Percentiles rank a stretch among this genome's conserved stretches.
Conservation (phyloP, 2,113 vertebrate genomes). For the Phodopus roborovskii region DNA sequence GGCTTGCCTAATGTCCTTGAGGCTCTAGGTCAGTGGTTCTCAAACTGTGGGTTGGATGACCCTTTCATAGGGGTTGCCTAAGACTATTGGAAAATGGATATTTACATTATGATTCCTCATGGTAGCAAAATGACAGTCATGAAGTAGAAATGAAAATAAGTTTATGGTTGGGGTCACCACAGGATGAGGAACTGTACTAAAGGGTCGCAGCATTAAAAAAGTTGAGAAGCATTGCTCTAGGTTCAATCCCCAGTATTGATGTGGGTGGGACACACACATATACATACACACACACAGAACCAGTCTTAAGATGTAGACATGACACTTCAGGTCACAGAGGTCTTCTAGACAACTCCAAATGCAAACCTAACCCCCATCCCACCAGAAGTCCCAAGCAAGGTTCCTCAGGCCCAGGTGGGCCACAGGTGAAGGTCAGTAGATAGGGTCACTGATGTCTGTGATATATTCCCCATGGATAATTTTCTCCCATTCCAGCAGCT, state of each 20-base stretch:
- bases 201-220: background rate
- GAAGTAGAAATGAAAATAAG: background rate
- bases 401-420: background rate
- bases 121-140: background rate
- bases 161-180: background rate
- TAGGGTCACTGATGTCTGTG: conserved; percentile 85
- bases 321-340: background rate
- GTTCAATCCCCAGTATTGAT: background rate
- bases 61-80: background rate
- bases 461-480: conserved; percentile 54
- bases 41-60: background rate
- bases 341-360: conserved; percentile 11
- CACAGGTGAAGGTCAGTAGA: conserved; percentile 81
- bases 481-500: conserved; percentile 92
- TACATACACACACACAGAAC: no score
- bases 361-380: background rate
- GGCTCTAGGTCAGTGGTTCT: background rate
- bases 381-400: background rate
- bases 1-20: background rate
- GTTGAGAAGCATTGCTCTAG: background rate
- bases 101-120: background rate
- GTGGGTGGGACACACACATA: background rate
- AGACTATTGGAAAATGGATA: background rate
- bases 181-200: background rate
- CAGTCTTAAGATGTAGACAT: no score